phyloP scores from a whole-genome alignment of 2,888 invertebrate species.

The Venusia cambrica region DNA sequence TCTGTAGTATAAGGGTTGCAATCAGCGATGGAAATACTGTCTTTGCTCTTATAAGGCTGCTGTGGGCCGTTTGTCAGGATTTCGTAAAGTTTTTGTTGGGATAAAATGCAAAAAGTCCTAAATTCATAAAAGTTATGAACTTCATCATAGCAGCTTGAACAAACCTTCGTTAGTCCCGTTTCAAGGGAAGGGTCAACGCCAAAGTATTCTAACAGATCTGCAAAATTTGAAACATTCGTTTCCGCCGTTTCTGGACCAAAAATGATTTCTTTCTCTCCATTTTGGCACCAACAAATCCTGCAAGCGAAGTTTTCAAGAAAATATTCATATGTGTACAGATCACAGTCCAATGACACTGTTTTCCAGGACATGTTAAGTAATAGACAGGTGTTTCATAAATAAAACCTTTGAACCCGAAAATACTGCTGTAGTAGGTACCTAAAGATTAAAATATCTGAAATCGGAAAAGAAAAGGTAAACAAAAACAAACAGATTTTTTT shows the following conservation, averaged over 20 bases:
- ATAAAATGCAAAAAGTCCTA: conserved; percentile 52
- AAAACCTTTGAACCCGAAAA: too few species aligned
- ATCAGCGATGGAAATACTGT: neutral
- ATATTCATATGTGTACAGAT: conserved; percentile 53
- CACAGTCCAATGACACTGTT: conserved; percentile 31
- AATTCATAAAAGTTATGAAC: conserved; percentile 55
- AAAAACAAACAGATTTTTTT: too few species aligned
- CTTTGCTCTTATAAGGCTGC: neutral
- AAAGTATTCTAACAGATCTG: conserved; percentile 53
- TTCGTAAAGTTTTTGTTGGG: conserved; percentile 45
- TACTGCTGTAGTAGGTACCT: too few species aligned
- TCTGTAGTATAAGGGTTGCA: conserved; percentile 6
- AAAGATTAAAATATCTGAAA: too few species aligned
- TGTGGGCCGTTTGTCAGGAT: conserved; percentile 33
- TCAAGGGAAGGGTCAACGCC: conserved; percentile 45
- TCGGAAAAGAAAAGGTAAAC: too few species aligned
- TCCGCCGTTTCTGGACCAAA: conserved; percentile 26
- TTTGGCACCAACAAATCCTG: conserved; percentile 58
- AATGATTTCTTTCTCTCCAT: conserved; percentile 42
- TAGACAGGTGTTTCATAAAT: too few species aligned
- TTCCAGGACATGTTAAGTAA: conserved; percentile 36
- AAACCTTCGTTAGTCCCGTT: conserved; percentile 48
- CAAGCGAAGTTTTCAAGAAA: conserved; percentile 56
- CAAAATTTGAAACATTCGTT: conserved; percentile 33
- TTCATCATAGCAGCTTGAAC: conserved; percentile 47